Base-by-base conservation (phyloP, 2,797 vertebrate genomes). In the Falco novaeseelandiae region DNA sequence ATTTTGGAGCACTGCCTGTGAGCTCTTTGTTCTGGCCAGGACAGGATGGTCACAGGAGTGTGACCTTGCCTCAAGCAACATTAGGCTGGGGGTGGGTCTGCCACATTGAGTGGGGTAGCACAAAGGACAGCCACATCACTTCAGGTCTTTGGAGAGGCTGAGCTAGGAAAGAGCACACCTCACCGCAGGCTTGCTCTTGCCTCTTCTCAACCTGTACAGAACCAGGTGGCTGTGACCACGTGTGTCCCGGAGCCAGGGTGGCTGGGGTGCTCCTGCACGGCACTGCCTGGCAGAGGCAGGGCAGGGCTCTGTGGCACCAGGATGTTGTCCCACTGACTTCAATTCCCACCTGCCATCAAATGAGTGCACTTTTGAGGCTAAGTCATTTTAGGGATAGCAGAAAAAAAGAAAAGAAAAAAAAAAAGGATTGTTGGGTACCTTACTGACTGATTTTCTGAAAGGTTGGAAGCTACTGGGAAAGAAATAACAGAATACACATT, bases 201-300 rank as follows among this genome's bases (percentile, higher is more conserved):
- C 40, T 59, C 44, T 69, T 85, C 71, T 44, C 54, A 72, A 1
- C 4, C 44, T 36, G 18, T 52, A 61, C 61, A 87, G 78, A 62
- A 22, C 57, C 0, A 0, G 2, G 4, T 48, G 55, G 32, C 5
- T 71, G 66, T 62, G 42, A 42, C 30, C 55, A 40, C 0, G 2
- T 19, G 36, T 25, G 34, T 40, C 54, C 65, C 14, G 23, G 57
- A 55, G 58, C 44, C 42, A 58, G 27, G 25, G 46, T 52, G 55
- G 9, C 19, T 4, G 1, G 36, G 8, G 10, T 46, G 77, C 9
- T 67, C 29, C 71, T 46, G 32, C 34, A 16, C 2, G 8, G 23
- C 52, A 20, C 12, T 25, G 38, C 34, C 57, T 49, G 49, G 70
- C 38, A 62, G 51, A 44, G 52, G 19, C 79, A 79, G 32, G 22